Percentiles rank a stretch among this genome's conserved stretches.
Conservation (phyloP, 2,113 vertebrate genomes). For the Sander lucioperca region DNA sequence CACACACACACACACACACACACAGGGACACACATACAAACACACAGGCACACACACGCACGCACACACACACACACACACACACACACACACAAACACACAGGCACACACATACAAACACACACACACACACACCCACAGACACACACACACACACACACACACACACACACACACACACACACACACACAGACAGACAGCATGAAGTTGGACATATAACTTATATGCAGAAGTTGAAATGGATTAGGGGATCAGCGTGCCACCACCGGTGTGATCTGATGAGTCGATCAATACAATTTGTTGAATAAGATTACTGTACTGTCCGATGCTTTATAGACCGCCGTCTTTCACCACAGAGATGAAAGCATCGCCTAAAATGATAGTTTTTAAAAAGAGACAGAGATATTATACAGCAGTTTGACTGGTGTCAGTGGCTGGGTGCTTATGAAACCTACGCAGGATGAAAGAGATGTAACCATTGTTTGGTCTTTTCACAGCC, state of each 20-base stretch:
- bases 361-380: too few relatives aligned
- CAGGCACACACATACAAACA: constrained; percentile 38
- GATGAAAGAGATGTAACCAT: too few relatives aligned
- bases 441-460: too few relatives aligned
- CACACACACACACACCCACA: constrained; percentile 39
- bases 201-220: constrained; percentile 10
- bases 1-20: constrained; percentile 34
- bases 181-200: constrained; percentile 41
- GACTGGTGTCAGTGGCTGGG: too few relatives aligned
- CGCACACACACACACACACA: constrained; percentile 39
- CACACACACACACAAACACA: constrained; percentile 22
- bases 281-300: constrained; percentile 38
- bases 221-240: constrained; percentile 42
- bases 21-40: constrained; percentile 10
- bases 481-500: too few relatives aligned
- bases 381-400: too few relatives aligned
- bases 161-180: constrained; percentile 39
- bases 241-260: constrained; percentile 50
- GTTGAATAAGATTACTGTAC: too few relatives aligned
- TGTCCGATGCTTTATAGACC: too few relatives aligned
- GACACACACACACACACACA: constrained; percentile 14
- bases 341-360: too few relatives aligned
- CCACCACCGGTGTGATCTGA: constrained; percentile 27
- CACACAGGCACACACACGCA: constrained; percentile 40
- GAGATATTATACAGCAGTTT: too few relatives aligned